These are phyloP conservation scores for Taphrorychus bicolor DNA, from an alignment of 2,888 invertebrate genomes.

Conservation along the genomic window DNA sequence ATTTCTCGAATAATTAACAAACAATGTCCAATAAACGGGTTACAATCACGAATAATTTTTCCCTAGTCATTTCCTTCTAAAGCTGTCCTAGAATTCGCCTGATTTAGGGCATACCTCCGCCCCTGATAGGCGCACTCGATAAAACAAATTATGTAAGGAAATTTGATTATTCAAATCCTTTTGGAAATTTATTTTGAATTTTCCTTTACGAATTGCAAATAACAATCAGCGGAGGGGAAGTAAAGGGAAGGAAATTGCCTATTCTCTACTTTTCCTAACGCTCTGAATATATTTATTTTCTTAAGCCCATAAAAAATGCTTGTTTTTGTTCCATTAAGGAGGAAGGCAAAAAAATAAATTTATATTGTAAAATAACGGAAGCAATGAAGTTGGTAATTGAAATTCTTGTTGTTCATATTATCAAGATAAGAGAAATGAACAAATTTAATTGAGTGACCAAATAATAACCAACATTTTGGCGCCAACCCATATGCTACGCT, in stretches of 20 bases:
- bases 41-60: too few relatives aligned
- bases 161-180: slow-evolving; percentile 57
- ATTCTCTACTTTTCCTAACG: slow-evolving; percentile 15
- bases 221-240: slow-evolving; percentile 48
- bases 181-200: slow-evolving; percentile 55
- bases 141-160: slow-evolving; percentile 56
- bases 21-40: too few relatives aligned
- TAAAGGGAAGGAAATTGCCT: slow-evolving; percentile 35
- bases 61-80: too few relatives aligned
- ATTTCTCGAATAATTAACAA: too few relatives aligned
- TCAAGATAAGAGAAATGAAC: neutral
- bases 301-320: neutral
- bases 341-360: neutral
- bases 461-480: neutral
- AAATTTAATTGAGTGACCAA: neutral
- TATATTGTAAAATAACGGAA: neutral
- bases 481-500: neutral
- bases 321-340: neutral
- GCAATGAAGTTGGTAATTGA: neutral
- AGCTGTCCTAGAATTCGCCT: too few relatives aligned
- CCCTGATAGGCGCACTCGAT: slow-evolving; percentile 39
- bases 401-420: too few relatives aligned
- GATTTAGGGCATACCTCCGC: too few relatives aligned
- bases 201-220: slow-evolving; percentile 53
- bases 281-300: slow-evolving; percentile 15